These are phyloP conservation scores for Percopsis omiscomaycus DNA, from an alignment of 2,797 vertebrate genomes.

Conservation along the genomic window DNA sequence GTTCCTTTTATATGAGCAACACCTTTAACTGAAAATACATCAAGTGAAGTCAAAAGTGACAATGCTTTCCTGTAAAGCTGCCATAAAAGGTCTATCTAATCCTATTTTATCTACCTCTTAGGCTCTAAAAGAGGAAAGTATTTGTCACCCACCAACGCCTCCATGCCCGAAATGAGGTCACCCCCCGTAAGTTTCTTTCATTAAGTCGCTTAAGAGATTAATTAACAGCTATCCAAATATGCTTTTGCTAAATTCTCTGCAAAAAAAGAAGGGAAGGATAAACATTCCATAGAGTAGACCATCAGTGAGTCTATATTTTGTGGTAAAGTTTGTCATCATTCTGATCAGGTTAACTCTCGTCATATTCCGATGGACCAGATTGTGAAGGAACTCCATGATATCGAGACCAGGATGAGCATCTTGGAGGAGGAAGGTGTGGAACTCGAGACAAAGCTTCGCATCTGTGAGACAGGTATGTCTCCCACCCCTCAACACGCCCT, in stretches of 20 bases:
- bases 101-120: slow-evolving; percentile 76
- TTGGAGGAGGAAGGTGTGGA: slow-evolving; percentile 87
- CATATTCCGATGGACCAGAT: slow-evolving; percentile 82
- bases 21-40: slow-evolving; percentile 36
- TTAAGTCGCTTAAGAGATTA: slow-evolving; percentile 78
- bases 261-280: slow-evolving; percentile 41
- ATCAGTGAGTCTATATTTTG: background rate
- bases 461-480: slow-evolving; percentile 85
- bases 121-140: slow-evolving; percentile 76
- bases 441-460: slow-evolving; percentile 87
- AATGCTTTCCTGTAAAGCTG: slow-evolving; percentile 60
- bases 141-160: slow-evolving; percentile 69
- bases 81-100: slow-evolving; percentile 72
- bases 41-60: slow-evolving; percentile 61
- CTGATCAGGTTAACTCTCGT: slow-evolving; percentile 72
- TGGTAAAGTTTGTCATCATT: too few relatives aligned
- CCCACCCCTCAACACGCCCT: background rate
- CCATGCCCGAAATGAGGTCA: slow-evolving; percentile 71
- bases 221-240: slow-evolving; percentile 73
- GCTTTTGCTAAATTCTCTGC: slow-evolving; percentile 60
- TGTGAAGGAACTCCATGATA: slow-evolving; percentile 79
- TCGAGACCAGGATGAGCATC: slow-evolving; percentile 81
- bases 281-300: slow-evolving; percentile 24
- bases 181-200: slow-evolving; percentile 76
- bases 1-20: slow-evolving; percentile 34